Evolutionary conservation across 2,113 vertebrate species (phyloP).

Genomic region (Ochotona princeps): DNA sequence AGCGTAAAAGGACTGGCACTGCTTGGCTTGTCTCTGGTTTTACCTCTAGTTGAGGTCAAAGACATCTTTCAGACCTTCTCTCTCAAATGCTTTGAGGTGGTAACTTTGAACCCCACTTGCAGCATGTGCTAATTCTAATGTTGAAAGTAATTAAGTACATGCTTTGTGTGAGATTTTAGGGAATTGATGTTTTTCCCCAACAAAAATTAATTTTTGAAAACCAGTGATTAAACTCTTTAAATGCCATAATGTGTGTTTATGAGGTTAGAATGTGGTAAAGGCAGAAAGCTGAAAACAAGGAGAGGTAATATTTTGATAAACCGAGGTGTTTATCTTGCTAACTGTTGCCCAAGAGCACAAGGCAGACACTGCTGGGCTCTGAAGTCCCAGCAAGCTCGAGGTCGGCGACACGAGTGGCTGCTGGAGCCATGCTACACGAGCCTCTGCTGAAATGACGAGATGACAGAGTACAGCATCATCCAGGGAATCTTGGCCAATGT

Average conservation of each 20-base stretch:
- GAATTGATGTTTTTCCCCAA: slow-evolving; percentile 3
- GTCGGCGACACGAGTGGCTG: slow-evolving; percentile 60
- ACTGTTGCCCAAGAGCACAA: slow-evolving; percentile 69
- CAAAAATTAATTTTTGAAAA: slow-evolving; percentile 50
- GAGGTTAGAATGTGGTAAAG: slow-evolving; percentile 27
- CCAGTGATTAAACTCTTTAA: slow-evolving; percentile 27
- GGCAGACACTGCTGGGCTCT: slow-evolving; percentile 65
- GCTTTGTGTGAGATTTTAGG: not conserved
- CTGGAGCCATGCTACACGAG: slow-evolving; percentile 52
- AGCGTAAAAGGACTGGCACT: too few relatives aligned
- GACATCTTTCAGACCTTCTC: not conserved
- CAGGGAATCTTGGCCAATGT: slow-evolving; percentile 7
- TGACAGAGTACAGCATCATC: not conserved
- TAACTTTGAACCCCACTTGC: not conserved
- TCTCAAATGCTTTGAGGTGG: not conserved
- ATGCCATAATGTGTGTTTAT: not conserved
- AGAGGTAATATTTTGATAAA: slow-evolving; percentile 16
- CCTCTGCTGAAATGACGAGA: slow-evolving; percentile 18
- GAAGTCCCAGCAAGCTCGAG: slow-evolving; percentile 59
- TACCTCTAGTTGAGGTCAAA: not conserved
- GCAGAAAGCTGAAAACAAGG: slow-evolving; percentile 12
- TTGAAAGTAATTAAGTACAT: not conserved
- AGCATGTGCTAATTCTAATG: not conserved
- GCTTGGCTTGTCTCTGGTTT: not conserved
- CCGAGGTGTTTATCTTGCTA: slow-evolving; percentile 69